These are phyloP conservation scores for Andrena bicolor DNA, from an alignment of 2,888 invertebrate species.

Conservation along the genomic window DNA sequence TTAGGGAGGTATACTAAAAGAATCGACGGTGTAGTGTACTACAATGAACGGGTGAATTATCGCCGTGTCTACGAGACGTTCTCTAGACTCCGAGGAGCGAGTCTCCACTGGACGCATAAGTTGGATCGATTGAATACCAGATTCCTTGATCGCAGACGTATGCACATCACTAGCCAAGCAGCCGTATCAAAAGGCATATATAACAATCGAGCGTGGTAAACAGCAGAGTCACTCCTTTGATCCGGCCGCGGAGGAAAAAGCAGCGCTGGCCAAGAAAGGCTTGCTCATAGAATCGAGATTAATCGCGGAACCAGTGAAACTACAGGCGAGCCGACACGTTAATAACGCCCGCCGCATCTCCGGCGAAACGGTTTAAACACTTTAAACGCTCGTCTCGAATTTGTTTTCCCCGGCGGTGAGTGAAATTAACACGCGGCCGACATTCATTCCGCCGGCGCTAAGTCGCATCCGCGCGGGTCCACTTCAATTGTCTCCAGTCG, in stretches of 20 bases:
- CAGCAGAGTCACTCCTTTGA: conserved; percentile 37
- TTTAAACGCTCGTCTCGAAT: conserved; percentile 1
- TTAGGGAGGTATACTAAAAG: too few relatives aligned
- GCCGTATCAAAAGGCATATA: conserved; percentile 45
- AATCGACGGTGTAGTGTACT: too few relatives aligned
- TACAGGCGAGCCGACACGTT: neutral
- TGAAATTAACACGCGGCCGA: conserved; percentile 1
- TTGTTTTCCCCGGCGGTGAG: neutral
- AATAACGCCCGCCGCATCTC: neutral
- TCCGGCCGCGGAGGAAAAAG: conserved; percentile 13
- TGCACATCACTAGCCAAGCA: conserved; percentile 41
- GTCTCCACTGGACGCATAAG: conserved; percentile 16
- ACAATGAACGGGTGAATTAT: neutral
- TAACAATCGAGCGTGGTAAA: conserved; percentile 41
- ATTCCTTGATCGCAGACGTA: conserved; percentile 40
- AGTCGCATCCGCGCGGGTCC: neutral
- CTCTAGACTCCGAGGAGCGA: neutral
- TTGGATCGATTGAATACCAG: conserved; percentile 28
- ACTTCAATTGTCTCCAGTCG: neutral
- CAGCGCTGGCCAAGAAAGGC: conserved; percentile 2
- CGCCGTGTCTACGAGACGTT: neutral
- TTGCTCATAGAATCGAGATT: conserved; percentile 31
- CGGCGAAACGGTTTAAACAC: conserved; percentile 3
- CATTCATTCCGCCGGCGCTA: neutral
- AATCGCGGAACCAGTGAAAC: conserved; percentile 35